Conservation (phyloP, 2,113 vertebrate species). For the Benitochromis conjunctus region DNA sequence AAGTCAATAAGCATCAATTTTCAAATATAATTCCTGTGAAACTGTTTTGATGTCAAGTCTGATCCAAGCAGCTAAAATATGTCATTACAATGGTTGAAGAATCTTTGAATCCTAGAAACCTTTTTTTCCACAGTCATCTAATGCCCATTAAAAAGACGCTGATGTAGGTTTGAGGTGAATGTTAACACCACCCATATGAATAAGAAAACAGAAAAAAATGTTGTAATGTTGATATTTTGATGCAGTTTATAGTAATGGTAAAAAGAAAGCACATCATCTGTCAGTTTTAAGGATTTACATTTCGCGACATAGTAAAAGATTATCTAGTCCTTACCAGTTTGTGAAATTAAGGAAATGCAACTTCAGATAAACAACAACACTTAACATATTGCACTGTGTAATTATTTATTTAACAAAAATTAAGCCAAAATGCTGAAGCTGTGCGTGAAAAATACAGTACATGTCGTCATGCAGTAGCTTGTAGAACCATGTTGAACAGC, state of each 20-base stretch:
- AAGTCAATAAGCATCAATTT: neutral
- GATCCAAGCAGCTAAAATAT: neutral
- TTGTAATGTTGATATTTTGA: neutral
- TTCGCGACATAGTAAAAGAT: neutral
- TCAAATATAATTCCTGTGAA: neutral
- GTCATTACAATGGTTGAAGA: neutral
- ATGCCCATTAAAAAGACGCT: neutral
- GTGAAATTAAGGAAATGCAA: no score
- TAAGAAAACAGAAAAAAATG: fast-evolving
- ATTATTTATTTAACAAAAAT: neutral
- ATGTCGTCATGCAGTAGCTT: neutral
- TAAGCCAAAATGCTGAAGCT: neutral
- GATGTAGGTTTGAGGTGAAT: neutral
- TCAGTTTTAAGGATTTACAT: neutral
- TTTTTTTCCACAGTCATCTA: neutral
- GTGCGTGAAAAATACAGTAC: neutral
- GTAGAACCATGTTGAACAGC: neutral
- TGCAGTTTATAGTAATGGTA: neutral
- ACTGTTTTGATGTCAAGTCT: neutral
- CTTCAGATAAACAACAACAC: neutral
- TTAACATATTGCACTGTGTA: neutral
- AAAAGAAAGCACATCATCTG: neutral
- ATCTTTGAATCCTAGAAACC: neutral
- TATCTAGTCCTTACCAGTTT: no score
- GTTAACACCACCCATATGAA: neutral